Evolutionary conservation across 2,113 vertebrate species (phyloP).

Genomic region (Odobenus rosmarus): DNA sequence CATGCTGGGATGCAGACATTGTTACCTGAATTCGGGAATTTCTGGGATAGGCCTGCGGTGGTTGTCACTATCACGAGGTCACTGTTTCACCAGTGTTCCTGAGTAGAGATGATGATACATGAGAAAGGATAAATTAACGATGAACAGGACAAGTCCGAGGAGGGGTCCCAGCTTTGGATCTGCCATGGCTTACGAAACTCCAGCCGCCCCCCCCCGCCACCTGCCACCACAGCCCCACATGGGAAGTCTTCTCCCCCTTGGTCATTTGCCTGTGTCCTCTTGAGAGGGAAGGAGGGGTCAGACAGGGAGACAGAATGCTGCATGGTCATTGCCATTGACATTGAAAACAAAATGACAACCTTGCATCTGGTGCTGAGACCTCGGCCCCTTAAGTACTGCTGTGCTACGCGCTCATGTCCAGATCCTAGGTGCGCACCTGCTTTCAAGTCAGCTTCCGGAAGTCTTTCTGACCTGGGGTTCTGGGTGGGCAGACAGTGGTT

Average conservation of each 20-base stretch:
- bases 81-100: fast-evolving
- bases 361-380: neutral
- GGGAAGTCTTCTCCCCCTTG: neutral
- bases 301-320: too few relatives aligned
- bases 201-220: neutral
- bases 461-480: neutral
- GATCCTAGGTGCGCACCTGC: fast-evolving
- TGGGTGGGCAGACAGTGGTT: neutral
- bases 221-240: neutral
- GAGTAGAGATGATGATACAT: neutral
- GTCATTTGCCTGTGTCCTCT: too few relatives aligned
- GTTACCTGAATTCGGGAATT: neutral
- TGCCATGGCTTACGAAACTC: fast-evolving
- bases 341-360: neutral
- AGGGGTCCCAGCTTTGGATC: too few relatives aligned
- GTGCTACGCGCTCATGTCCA: fast-evolving
- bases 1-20: neutral
- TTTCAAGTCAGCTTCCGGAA: fast-evolving
- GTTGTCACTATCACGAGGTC: neutral
- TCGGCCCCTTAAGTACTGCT: fast-evolving
- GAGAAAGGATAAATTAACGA: neutral
- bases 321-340: neutral
- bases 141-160: neutral
- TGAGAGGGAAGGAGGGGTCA: neutral
- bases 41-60: fast-evolving